Conservation (phyloP, 2,113 vertebrate genomes). For the Takifugu bimaculatus region DNA sequence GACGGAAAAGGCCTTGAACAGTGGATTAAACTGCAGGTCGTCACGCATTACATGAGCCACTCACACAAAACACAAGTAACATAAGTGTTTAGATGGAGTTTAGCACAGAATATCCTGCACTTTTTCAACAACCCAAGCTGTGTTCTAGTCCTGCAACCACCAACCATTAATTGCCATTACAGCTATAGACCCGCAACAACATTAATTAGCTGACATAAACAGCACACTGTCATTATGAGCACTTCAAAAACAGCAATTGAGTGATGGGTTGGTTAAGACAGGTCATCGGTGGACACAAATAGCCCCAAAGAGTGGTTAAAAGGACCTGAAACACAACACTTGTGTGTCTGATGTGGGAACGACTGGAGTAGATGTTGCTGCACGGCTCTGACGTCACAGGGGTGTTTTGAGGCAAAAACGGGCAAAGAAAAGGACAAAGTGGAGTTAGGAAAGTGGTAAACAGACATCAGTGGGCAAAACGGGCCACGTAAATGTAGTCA, state of each 20-base stretch:
- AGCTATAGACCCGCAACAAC: not conserved
- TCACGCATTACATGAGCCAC: too few species aligned
- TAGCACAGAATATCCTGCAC: too few species aligned
- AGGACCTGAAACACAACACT: too few species aligned
- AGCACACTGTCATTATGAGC: not conserved
- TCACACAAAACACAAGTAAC: too few species aligned
- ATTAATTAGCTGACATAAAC: not conserved
- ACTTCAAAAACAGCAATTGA: not conserved
- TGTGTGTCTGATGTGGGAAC: too few species aligned
- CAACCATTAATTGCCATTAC: not conserved
- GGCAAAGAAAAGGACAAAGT: not conserved
- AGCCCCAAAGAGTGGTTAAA: not conserved
- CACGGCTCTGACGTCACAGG: not conserved
- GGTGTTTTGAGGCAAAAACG: not conserved
- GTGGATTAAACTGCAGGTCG: too few species aligned
- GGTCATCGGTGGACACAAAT: too few species aligned
- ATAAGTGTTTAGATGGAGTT: too few species aligned
- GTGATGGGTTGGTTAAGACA: conserved; percentile 5
- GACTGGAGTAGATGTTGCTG: too few species aligned
- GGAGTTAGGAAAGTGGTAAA: not conserved
- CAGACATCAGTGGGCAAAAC: not conserved
- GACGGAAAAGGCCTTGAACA: too few species aligned
- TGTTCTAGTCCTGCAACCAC: conserved; percentile 2
- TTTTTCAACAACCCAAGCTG: too few species aligned
- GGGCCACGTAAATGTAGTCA: too few species aligned